Evolutionary conservation across 2,113 vertebrate species (phyloP).

Genomic region (Engraulis encrasicolus): DNA sequence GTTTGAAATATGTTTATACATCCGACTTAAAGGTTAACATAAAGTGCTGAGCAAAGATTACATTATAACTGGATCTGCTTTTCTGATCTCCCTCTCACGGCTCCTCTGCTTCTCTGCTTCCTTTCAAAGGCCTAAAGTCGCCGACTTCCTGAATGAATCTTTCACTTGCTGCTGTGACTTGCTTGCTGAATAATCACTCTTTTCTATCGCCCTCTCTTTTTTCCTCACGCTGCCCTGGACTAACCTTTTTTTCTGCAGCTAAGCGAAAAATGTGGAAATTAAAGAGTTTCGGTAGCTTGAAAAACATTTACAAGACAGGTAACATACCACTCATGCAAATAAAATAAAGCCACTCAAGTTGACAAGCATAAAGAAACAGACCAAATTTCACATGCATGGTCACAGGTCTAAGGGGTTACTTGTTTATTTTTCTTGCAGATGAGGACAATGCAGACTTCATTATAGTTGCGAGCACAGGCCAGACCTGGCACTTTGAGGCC

Average conservation of each 20-base stretch:
- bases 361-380: not conserved
- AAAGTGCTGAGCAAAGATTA: not conserved
- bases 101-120: not conserved
- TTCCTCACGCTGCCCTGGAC: constrained; percentile 56
- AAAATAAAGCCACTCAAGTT: not conserved
- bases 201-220: constrained; percentile 58
- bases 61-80: not conserved
- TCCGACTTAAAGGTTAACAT: not conserved
- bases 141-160: not conserved
- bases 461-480: constrained; percentile 92
- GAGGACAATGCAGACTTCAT: constrained; percentile 96
- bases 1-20: not conserved
- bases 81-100: not conserved
- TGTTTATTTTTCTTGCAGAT: constrained; percentile 63
- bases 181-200: constrained; percentile 39
- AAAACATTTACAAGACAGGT: constrained; percentile 99
- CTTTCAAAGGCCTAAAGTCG: not conserved
- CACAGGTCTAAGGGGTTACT: not conserved
- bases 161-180: not conserved
- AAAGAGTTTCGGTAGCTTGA: constrained; percentile 99
- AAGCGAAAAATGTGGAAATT: constrained; percentile 99
- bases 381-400: not conserved
- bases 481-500: constrained; percentile 97
- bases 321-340: constrained; percentile 67
- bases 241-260: constrained; percentile 85